Conservation (phyloP, 2,888 invertebrate genomes). For the Endomychus coccineus region DNA sequence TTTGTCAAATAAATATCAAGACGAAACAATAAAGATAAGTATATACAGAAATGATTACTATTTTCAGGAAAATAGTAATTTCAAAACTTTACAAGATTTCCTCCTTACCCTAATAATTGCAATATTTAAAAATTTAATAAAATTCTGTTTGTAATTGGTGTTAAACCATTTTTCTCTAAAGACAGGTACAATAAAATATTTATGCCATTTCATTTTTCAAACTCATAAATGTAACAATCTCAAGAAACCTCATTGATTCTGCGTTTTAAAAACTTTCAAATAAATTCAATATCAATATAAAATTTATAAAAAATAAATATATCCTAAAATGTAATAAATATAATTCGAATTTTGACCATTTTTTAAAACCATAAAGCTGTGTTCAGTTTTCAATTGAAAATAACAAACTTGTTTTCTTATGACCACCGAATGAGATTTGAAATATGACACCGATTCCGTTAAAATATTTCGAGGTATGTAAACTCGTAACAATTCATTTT, state of each 20-base stretch:
- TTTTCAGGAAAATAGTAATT: no score
- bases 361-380: neutral
- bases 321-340: conserved; percentile 26
- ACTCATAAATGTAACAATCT: conserved; percentile 8
- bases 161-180: conserved; percentile 17
- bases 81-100: no score
- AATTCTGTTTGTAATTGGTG: conserved; percentile 22
- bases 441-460: neutral
- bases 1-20: neutral
- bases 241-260: conserved; percentile 9
- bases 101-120: conserved; percentile 4
- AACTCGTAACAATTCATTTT: no score
- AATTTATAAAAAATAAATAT: conserved; percentile 28
- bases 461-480: no score
- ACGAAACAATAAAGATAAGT: neutral
- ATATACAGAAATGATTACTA: conserved; percentile 10
- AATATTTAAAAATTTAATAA: conserved; percentile 18
- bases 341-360: conserved; percentile 10
- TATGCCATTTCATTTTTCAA: conserved; percentile 19
- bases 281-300: conserved; percentile 26
- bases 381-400: neutral
- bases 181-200: conserved; percentile 31
- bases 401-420: neutral
- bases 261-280: conserved; percentile 11
- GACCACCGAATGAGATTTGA: neutral